These are phyloP conservation scores for Cephus runcator DNA, from an alignment of 2,888 invertebrate species.

Conservation along the genomic window DNA sequence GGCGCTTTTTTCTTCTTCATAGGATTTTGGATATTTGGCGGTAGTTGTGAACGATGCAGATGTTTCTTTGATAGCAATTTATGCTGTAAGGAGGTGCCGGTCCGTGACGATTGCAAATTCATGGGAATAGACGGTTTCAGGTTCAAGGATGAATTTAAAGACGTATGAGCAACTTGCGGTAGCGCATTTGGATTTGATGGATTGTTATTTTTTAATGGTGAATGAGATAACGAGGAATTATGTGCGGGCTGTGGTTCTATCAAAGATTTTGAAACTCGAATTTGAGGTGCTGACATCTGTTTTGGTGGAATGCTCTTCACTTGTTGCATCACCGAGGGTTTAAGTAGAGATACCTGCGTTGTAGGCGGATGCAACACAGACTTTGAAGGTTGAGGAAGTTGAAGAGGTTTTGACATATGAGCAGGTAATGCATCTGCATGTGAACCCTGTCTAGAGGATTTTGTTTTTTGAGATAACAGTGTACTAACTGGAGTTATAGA, in stretches of 20 bases:
- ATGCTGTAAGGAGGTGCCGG: constrained; percentile 55
- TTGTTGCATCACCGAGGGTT: constrained; percentile 47
- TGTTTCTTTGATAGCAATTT: constrained; percentile 59
- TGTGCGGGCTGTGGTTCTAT: constrained; percentile 55
- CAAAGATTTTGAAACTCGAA: constrained; percentile 52
- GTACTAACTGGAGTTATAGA: constrained; percentile 62
- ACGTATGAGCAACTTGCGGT: constrained; percentile 41
- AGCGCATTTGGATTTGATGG: constrained; percentile 27
- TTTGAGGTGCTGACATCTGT: constrained; percentile 44
- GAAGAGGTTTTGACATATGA: constrained; percentile 39
- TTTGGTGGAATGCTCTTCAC: constrained; percentile 34
- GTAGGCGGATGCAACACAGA: constrained; percentile 29
- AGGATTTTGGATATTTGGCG: constrained; percentile 17
- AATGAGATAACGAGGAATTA: constrained; percentile 42
- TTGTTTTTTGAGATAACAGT: constrained; percentile 36
- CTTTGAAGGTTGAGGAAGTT: constrained; percentile 27
- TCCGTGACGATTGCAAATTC: constrained; percentile 31
- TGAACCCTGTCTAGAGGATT: constrained; percentile 23
- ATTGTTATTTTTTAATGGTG: constrained; percentile 35
- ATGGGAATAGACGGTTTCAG: constrained; percentile 44
- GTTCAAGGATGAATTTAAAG: constrained; percentile 33
- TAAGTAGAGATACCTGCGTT: constrained; percentile 52
- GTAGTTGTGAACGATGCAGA: constrained; percentile 22
- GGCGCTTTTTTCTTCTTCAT: constrained; percentile 42
- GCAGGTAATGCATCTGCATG: constrained; percentile 35